Evolutionary conservation across 2,797 vertebrate species (phyloP).

Genomic region (Lophius americanus): DNA sequence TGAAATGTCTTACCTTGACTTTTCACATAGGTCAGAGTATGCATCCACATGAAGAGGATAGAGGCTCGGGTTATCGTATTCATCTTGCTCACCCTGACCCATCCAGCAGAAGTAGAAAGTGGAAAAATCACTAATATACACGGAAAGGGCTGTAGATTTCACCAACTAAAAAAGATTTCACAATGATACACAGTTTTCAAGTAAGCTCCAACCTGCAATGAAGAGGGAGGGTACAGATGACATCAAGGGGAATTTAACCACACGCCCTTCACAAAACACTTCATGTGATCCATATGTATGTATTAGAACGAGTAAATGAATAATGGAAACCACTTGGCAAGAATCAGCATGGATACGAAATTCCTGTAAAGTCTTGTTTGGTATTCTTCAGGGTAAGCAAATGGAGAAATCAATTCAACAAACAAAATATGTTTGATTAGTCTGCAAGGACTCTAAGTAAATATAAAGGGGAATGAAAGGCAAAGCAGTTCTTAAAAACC

Average conservation of each 20-base stretch:
- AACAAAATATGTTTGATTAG: constrained; percentile 42
- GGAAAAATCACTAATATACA: constrained; percentile 11
- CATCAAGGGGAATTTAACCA: too few relatives aligned
- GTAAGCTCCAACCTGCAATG: constrained; percentile 37
- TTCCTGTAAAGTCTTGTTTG: constrained; percentile 60
- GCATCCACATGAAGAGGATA: constrained; percentile 55
- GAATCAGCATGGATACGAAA: too few relatives aligned
- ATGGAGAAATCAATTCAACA: constrained; percentile 59
- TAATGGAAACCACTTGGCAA: too few relatives aligned
- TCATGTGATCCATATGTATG: too few relatives aligned
- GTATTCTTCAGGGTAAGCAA: constrained; percentile 50
- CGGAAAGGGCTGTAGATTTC: constrained; percentile 19
- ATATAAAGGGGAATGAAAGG: too few relatives aligned
- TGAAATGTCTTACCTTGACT: constrained; percentile 68
- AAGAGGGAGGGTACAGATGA: constrained; percentile 3
- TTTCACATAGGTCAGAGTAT: constrained; percentile 44
- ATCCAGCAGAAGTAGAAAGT: constrained; percentile 18
- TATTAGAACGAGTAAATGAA: too few relatives aligned
- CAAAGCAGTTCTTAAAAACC: too few relatives aligned
- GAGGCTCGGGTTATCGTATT: constrained; percentile 14
- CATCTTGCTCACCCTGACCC: constrained; percentile 28
- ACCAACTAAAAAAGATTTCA: constrained; percentile 34
- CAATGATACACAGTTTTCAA: constrained; percentile 60
- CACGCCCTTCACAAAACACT: background rate
- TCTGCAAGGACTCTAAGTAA: constrained; percentile 9